These are phyloP conservation scores for Drosophila pseudotalamancana DNA, from an alignment of 2,888 invertebrate species.

Conservation along the genomic window DNA sequence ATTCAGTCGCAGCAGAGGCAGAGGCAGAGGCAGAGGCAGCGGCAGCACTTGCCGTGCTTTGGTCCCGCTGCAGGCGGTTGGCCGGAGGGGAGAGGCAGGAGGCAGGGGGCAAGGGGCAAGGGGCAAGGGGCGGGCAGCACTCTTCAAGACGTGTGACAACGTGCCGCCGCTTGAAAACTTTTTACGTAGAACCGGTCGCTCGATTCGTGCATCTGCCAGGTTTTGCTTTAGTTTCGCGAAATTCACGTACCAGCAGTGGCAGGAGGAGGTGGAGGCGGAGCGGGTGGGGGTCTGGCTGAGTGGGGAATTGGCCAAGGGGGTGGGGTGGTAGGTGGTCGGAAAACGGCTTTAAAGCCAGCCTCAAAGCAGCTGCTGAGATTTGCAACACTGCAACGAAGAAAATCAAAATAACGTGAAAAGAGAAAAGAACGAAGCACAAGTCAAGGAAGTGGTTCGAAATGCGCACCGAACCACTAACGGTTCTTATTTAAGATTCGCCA, in stretches of 20 bases:
- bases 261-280: not conserved
- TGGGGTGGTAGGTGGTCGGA: conserved; percentile 16
- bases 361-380: conserved; percentile 8
- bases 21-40: conserved; percentile 36
- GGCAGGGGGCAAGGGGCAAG: not conserved
- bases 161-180: conserved; percentile 53
- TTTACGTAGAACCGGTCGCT: conserved; percentile 56
- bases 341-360: conserved; percentile 14
- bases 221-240: conserved; percentile 38
- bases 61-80: conserved; percentile 31
- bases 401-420: not conserved
- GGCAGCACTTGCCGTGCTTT: conserved; percentile 62
- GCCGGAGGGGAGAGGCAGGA: not conserved
- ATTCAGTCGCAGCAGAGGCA: conserved; percentile 39
- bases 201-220: conserved; percentile 35
- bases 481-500: too few relatives aligned
- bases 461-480: too few relatives aligned
- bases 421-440: too few relatives aligned
- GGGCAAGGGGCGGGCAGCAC: not conserved
- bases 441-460: too few relatives aligned
- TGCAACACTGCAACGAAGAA: conserved; percentile 24
- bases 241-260: conserved; percentile 36
- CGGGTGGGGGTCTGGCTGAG: not conserved
- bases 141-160: conserved; percentile 54
- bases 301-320: conserved; percentile 5